Conservation (phyloP, 2,888 invertebrate genomes). For the Agrochola lychnidis region DNA sequence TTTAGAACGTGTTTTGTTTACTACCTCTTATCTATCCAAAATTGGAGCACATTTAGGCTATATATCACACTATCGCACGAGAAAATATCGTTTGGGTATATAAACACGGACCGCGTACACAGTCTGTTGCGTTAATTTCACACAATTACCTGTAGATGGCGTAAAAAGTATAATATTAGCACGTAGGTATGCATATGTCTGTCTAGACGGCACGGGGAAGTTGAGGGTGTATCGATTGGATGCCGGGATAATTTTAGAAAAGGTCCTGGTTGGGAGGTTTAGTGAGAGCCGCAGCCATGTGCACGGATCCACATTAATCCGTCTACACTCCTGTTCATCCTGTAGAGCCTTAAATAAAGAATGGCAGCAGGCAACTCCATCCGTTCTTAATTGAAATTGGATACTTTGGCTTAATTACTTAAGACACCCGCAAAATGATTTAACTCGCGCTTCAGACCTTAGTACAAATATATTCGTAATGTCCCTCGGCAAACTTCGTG, state of each 20-base stretch:
- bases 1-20: slow-evolving; percentile 39
- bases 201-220: slow-evolving; percentile 82
- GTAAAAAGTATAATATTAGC: slow-evolving; percentile 47
- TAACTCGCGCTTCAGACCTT: not conserved
- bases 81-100: slow-evolving; percentile 39
- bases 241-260: slow-evolving; percentile 82
- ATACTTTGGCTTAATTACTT: slow-evolving; percentile 36
- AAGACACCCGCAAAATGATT: not conserved
- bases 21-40: slow-evolving; percentile 57
- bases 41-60: slow-evolving; percentile 53
- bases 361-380: slow-evolving; percentile 2
- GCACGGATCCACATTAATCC: slow-evolving; percentile 29
- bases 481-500: too few species aligned
- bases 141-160: slow-evolving; percentile 25
- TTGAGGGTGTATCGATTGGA: slow-evolving; percentile 78
- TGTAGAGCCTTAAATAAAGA: slow-evolving; percentile 12
- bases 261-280: slow-evolving; percentile 58
- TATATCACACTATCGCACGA: slow-evolving; percentile 40
- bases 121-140: slow-evolving; percentile 36
- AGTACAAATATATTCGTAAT: too few species aligned
- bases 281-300: slow-evolving; percentile 40
- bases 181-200: slow-evolving; percentile 71
- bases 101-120: slow-evolving; percentile 39
- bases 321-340: not conserved
- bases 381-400: slow-evolving; percentile 24